Base-by-base conservation (phyloP, 53 echinoderm and acorn worm genomes). In the Astropecten irregularis region DNA sequence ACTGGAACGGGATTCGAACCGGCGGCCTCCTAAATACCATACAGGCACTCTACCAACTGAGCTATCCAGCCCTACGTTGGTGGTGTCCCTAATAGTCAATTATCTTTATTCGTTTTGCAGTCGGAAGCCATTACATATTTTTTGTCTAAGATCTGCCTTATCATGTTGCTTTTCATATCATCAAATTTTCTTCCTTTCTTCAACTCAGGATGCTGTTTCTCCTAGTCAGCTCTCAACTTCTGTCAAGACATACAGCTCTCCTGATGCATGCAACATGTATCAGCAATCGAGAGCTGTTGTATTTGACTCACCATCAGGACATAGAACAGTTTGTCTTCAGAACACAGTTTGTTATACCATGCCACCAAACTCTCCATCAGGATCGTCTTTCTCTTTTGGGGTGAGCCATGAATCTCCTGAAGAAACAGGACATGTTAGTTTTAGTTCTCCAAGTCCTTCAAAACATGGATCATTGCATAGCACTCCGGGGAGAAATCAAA, bases 221-320 rank as follows among this genome's bases (percentile, higher is more conserved):
- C 31, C 58, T 11, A 27, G 51, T 11, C 1, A 38, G 37, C n/a
- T 39, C 55, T 51, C 35, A 27, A 38, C 14, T 15, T 20, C 28
- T 56, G 58, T 57, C 10, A 26, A 3, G 14, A 7, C 74, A 57
- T 21, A 57, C 42, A 57, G 58, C 29, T 74, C 40, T 4, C 28
- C 74, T 26, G 59, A 53, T 57, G 26, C 59, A 37, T 4, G 23
- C 22, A 22, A 36, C 10, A 37, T 74, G 28, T 74, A 74, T 29
- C 36, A 70, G 29, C 71, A 84, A 13, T 57, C 84, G 1, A 69
- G 84, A 70, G 84, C 84, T 49, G 20, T 84, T 33, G 71, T 84
- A 3, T 69, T 70, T 6, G 48, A 59, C 30, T 84, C 84, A 2
- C 84, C 84, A n/a, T 69, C 84, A 46, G 84, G 84, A 44, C 57